These are phyloP conservation scores for Dipodomys ordii DNA, from an alignment of 2,113 vertebrate genomes.

Conservation along the genomic window DNA sequence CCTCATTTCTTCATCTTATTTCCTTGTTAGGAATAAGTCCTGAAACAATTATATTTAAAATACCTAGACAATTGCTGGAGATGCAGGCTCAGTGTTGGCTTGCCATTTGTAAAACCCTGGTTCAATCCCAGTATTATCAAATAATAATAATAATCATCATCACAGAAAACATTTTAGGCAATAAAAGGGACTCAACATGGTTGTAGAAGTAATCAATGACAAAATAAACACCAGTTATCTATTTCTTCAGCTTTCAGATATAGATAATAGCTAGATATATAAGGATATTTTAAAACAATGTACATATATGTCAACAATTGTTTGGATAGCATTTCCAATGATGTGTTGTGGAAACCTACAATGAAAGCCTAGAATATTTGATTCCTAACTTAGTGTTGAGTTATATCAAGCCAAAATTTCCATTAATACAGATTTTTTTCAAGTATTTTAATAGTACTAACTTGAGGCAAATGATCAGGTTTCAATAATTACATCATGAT, in stretches of 20 bases:
- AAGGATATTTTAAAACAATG: not conserved
- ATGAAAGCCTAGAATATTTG: not conserved
- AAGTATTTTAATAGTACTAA: conserved; percentile 2
- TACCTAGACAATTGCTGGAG: no score
- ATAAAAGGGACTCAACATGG: not conserved
- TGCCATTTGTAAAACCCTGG: no score
- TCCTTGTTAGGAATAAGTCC: not conserved
- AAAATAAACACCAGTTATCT: not conserved
- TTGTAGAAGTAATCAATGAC: not conserved
- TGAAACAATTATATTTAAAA: not conserved
- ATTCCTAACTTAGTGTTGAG: not conserved
- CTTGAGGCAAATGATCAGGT: not conserved
- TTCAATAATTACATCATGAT: not conserved
- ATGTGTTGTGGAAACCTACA: not conserved
- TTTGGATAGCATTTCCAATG: not conserved
- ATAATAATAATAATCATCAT: no score
- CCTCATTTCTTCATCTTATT: not conserved
- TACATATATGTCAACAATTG: not conserved
- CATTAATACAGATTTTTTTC: conserved; percentile 36
- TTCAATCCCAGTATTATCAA: no score
- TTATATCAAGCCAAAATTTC: conserved; percentile 45
- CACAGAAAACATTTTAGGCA: no score
- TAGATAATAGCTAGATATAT: not conserved
- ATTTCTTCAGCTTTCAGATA: not conserved
- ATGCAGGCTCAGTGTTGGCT: no score